Evolutionary conservation across 1,140 invertebrate species (phyloP).

Genomic region (Tenebrio molitor): DNA sequence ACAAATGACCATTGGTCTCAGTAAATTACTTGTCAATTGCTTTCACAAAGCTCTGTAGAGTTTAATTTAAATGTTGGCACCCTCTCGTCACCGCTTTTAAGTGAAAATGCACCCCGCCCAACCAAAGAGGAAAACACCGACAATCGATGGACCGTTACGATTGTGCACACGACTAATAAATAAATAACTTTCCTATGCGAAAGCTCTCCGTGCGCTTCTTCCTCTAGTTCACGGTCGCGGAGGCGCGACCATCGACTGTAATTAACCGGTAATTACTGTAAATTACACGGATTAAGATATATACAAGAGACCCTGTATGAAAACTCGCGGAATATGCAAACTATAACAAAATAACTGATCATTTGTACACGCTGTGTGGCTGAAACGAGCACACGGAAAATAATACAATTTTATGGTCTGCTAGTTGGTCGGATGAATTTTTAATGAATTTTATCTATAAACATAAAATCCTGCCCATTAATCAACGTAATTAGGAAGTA

Average conservation of each 20-base stretch:
- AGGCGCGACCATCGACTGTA: background rate
- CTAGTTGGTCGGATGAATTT: slow-evolving; percentile 7
- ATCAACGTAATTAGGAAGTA: slow-evolving; percentile 34
- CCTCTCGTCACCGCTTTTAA: slow-evolving; percentile 51
- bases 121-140: slow-evolving; percentile 11
- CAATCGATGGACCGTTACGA: slow-evolving; percentile 6
- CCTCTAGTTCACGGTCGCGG: background rate
- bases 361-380: slow-evolving; percentile 27
- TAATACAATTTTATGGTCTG: slow-evolving; percentile 42
- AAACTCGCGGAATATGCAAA: background rate
- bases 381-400: background rate
- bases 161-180: no score
- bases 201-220: background rate
- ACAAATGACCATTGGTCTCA: slow-evolving; percentile 67
- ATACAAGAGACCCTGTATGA: background rate
- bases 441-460: slow-evolving; percentile 37
- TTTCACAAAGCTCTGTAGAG: slow-evolving; percentile 61
- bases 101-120: slow-evolving; percentile 46
- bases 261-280: slow-evolving; percentile 2
- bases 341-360: slow-evolving; percentile 29
- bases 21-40: slow-evolving; percentile 67
- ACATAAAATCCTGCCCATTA: slow-evolving; percentile 19
- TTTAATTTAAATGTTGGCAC: slow-evolving; percentile 63
- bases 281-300: slow-evolving; percentile 20
- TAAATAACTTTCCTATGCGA: background rate